Conservation (phyloP, 1,140 invertebrate genomes). For the Macrobrachium rosenbergii region DNA sequence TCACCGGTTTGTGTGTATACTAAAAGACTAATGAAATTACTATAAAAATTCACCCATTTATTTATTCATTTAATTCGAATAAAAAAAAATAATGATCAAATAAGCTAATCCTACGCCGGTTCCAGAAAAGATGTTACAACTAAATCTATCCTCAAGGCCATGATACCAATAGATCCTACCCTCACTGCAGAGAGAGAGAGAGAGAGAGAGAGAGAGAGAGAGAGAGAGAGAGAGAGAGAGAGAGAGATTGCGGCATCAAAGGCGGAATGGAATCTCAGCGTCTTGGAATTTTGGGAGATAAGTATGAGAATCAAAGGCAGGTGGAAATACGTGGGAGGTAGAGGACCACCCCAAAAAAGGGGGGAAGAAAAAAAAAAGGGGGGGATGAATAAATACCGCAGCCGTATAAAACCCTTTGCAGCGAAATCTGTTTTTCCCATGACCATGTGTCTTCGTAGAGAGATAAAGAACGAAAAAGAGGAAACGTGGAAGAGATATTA, state of each 20-base stretch:
- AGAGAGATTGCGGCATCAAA: not conserved
- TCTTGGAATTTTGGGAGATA: not conserved
- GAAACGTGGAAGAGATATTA: not conserved
- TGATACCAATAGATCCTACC: too few relatives aligned
- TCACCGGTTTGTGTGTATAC: too few relatives aligned
- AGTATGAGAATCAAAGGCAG: not conserved
- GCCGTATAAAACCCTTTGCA: too few relatives aligned
- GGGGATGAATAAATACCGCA: too few relatives aligned
- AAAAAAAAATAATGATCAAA: too few relatives aligned
- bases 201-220: slow-evolving; percentile 3
- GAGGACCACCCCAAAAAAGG: not conserved
- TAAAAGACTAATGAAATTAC: too few relatives aligned
- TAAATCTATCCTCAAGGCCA: too few relatives aligned
- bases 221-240: slow-evolving; percentile 2
- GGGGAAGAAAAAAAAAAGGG: not conserved
- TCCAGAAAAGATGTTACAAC: too few relatives aligned
- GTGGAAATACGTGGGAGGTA: not conserved
- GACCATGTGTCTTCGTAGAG: not conserved
- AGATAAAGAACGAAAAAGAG: not conserved
- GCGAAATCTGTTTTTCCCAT: too few relatives aligned
- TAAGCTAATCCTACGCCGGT: too few relatives aligned
- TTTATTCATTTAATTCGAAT: too few relatives aligned
- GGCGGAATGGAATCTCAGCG: not conserved
- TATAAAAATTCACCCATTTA: too few relatives aligned
- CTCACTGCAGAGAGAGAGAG: not conserved